A percentile compares a stretch with the other conserved stretches of the same genome.
phyloP scores from a whole-genome alignment of 53 echinoderm and acorn worm genomes.

The Arbacia lixula region DNA sequence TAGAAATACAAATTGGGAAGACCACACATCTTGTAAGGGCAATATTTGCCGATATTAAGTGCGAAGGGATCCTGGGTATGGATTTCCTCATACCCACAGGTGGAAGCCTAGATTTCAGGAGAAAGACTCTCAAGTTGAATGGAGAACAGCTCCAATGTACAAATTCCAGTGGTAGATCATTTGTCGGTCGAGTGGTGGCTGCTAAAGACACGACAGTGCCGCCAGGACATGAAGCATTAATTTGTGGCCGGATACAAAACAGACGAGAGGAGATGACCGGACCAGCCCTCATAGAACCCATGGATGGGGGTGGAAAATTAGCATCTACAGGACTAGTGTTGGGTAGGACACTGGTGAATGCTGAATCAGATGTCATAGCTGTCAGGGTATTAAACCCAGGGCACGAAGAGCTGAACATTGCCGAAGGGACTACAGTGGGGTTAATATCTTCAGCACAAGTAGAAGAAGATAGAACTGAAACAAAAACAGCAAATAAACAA shows the following conservation, averaged over 20 bases:
- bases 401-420: not conserved
- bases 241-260: not conserved
- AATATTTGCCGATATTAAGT: conserved; percentile 52
- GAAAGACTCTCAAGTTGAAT: not conserved
- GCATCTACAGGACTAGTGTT: conserved; percentile 12
- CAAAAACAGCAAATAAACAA: not conserved
- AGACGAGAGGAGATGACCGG: not conserved
- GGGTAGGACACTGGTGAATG: conserved; percentile 38
- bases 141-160: conserved; percentile 27
- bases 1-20: conserved; percentile 41
- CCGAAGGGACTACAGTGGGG: conserved; percentile 4
- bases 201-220: conserved; percentile 28
- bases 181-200: conserved; percentile 47
- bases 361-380: not conserved
- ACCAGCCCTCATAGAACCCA: conserved; percentile 4
- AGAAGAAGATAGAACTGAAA: not conserved
- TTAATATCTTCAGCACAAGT: conserved; percentile 10
- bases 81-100: conserved; percentile 51
- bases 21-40: not conserved
- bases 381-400: conserved; percentile 37
- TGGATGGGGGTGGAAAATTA: conserved; percentile 7
- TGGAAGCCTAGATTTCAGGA: conserved; percentile 28
- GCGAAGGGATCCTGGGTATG: conserved; percentile 59
- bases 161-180: conserved; percentile 1
- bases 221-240: conserved; percentile 36